Evolutionary conservation across 1,140 invertebrate species (phyloP).

Genomic region (Procambarus clarkii): DNA sequence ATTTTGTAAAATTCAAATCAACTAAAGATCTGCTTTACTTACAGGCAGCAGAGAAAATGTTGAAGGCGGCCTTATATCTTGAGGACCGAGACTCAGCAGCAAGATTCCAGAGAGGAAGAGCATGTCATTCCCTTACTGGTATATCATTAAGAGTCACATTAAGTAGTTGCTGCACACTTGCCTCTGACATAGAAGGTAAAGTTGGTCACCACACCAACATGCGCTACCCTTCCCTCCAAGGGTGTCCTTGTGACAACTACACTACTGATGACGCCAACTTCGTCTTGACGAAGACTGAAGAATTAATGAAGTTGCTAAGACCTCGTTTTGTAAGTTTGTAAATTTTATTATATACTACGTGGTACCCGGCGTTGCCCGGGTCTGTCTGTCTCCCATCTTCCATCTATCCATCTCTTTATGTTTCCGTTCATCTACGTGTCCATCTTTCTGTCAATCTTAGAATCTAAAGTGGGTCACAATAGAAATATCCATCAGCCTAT

Average conservation of each 20-base stretch:
- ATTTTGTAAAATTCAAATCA: too few relatives aligned
- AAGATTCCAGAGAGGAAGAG: neutral
- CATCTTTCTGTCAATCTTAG: too few relatives aligned
- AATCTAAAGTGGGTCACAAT: too few relatives aligned
- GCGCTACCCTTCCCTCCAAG: neutral
- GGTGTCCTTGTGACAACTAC: slow-evolving; percentile 14
- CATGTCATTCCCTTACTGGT: neutral
- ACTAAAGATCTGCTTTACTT: too few relatives aligned
- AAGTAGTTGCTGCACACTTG: neutral
- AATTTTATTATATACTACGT: too few relatives aligned
- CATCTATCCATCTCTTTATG: too few relatives aligned
- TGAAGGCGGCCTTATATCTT: neutral
- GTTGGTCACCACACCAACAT: neutral
- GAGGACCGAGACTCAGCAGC: neutral
- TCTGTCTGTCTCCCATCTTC: too few relatives aligned
- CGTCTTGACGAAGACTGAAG: neutral
- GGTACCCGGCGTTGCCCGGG: too few relatives aligned
- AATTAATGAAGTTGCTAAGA: neutral
- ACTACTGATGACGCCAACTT: neutral
- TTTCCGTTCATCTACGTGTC: too few relatives aligned
- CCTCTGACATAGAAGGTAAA: neutral
- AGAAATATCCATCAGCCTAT: too few relatives aligned
- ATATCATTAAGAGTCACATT: neutral
- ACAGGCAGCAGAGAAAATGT: too few relatives aligned
- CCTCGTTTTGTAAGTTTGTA: neutral